Percentiles rank a stretch among this genome's conserved stretches.
Evolutionary conservation across 2,888 invertebrate species (phyloP).

Genomic region (Caenorhabditis sp.): DNA sequence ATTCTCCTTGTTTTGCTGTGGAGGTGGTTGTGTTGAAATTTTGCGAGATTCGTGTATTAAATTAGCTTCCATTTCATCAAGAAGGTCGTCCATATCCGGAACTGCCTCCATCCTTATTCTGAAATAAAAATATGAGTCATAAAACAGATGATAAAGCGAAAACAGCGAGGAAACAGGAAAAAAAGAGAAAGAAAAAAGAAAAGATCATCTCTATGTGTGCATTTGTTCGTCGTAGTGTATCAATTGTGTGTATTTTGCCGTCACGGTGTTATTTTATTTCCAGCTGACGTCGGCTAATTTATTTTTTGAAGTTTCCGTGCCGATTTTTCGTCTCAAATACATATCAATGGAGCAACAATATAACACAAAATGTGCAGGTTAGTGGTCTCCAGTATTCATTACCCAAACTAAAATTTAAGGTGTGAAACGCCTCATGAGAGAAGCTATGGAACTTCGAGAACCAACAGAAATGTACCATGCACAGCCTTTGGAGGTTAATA

Average conservation of each 20-base stretch:
- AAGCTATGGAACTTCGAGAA: conserved; percentile 84
- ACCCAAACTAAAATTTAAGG: conserved; percentile 74
- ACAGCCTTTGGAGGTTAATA: conserved; percentile 80
- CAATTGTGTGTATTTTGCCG: conserved; percentile 21
- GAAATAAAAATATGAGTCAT: background rate
- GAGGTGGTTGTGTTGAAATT: conserved; percentile 3
- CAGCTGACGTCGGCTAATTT: conserved; percentile 22
- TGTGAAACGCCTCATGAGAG: conserved; percentile 90
- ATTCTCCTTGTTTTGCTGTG: conserved; percentile 9
- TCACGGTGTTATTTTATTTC: conserved; percentile 19
- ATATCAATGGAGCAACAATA: conserved; percentile 20
- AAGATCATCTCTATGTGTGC: conserved; percentile 3
- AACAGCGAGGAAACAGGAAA: too few relatives aligned
- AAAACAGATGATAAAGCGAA: too few relatives aligned
- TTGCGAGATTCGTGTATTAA: background rate
- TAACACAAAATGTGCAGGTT: conserved; percentile 53
- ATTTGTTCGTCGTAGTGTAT: conserved; percentile 17
- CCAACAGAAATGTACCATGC: conserved; percentile 90
- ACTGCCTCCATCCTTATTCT: conserved; percentile 36
- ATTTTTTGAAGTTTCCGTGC: background rate
- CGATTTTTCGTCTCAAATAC: background rate
- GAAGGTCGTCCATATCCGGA: conserved; percentile 53
- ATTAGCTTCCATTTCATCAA: conserved; percentile 51
- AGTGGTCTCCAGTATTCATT: conserved; percentile 9
- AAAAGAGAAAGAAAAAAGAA: background rate